Evolutionary conservation across 2,113 vertebrate species (phyloP).

Genomic region (Spea multiplicata): DNA sequence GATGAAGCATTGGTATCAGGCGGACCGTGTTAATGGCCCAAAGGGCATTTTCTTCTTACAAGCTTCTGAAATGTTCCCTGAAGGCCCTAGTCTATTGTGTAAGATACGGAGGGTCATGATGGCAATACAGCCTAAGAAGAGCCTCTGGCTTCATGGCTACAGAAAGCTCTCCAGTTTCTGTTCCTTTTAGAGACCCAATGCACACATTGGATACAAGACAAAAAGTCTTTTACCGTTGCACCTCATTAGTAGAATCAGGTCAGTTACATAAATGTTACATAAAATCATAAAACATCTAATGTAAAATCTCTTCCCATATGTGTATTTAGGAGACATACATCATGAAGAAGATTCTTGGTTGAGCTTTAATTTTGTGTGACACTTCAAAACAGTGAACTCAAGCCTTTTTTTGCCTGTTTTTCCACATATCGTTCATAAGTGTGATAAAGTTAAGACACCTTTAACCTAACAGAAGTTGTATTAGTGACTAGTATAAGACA

Average conservation of each 20-base stretch:
- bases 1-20: slow-evolving; percentile 18
- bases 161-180: neutral
- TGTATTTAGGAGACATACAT: too few relatives aligned
- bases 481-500: too few relatives aligned
- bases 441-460: too few relatives aligned
- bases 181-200: neutral
- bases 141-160: neutral
- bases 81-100: slow-evolving; percentile 4
- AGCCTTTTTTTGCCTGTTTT: too few relatives aligned
- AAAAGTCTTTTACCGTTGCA: neutral
- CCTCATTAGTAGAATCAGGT: slow-evolving; percentile 10
- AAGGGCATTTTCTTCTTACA: neutral
- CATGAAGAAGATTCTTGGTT: too few relatives aligned
- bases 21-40: slow-evolving; percentile 16
- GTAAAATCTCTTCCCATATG: too few relatives aligned
- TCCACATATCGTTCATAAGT: too few relatives aligned
- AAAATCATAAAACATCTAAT: neutral
- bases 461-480: too few relatives aligned
- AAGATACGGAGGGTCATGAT: slow-evolving; percentile 21
- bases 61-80: slow-evolving; percentile 24
- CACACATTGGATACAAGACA: neutral
- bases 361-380: too few relatives aligned
- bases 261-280: neutral
- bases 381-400: too few relatives aligned
- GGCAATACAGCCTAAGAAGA: neutral